Base-by-base conservation (phyloP, 2,888 invertebrate species). In the Neocrepidodera transversa region DNA sequence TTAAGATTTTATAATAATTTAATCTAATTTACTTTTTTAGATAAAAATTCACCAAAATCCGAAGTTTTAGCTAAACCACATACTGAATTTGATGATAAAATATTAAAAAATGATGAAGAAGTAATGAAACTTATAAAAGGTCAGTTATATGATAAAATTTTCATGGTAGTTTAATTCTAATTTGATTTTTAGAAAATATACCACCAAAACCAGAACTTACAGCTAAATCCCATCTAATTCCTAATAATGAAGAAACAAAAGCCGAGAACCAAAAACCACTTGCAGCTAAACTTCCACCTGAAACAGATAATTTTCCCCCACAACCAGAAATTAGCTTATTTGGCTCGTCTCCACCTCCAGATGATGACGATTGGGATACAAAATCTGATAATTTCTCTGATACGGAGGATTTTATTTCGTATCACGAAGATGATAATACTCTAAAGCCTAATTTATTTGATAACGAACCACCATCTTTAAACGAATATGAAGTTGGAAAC, bases 381-480 rank as follows among this genome's bases (percentile, higher is more conserved):
- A 71, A 69, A 64, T 76, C 76, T 0, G 76, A 76, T 52, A 70
- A 70, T 50, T 69, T 72, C 23, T 70, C 66, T 6, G 72, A 74
- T 32, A 58, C 66, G 16, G 63, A 67, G 6, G 72, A 71, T 30
- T 63, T 65, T 8, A 52, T 66, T 14, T 53, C 59, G 4, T 62
- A 60, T 47, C 52, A 51, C 17, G 52, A 52, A 14, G 62, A 57
- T 1, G 64, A 42, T 2, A 54, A 57, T 30, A 17, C 8, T 4
- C 38, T 11, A 2, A 52, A 38, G 20, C 58, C 64, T 14, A 71
- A 68, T 55, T 58, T 77, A 28, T 77, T 76, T 49, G 76, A 77
- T 64, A 70, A 69, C 18, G 75, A 75, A 53, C 76, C 77, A 17
- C 77, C 76, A 0, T 72, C 71, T 3, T 66, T 75, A 17, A 56